Evolutionary conservation across 2,113 vertebrate species (phyloP), one percentile per base, ranked within the genome.

Genomic region (Coptodon bakossiorum): DNA sequence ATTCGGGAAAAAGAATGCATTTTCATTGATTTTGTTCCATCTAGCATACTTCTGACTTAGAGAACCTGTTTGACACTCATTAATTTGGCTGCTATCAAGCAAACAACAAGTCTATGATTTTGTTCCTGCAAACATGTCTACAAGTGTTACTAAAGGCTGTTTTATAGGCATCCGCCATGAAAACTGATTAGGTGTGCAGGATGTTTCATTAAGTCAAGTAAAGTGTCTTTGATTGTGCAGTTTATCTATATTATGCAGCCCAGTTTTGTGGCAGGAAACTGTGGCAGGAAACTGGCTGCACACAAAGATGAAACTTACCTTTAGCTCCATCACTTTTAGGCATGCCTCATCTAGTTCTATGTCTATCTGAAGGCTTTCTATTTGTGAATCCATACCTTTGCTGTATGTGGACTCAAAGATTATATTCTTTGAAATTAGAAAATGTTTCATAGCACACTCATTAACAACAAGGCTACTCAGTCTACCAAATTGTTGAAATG

Each of bases 21-120:
- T 71, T 9, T 43, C 0, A 43, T 43, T 0, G 7, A 68, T 40
- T 40, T 1, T 14, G 38, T 24, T 43, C 19, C 0, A 71, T 12
- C 0, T 24, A 71, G 66, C 66, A 24, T 1, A 24, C 11, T 24
- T 40, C 38, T 9, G 5, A 43, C 10, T 16, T 14, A 68, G 13
- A 8, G 24, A 59, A 6, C 36, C 14, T 71, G 36, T 43, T 71
- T 43, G 36, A 24, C 36, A 40, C 2, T 38, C 7, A 38, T 68
- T 0, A 40, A 40, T 24, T 68, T 68, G 34, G 5, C 19, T 8
- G 12, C 12, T 71, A 43, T 22, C 38, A 71, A 24, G 4, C 34
- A 68, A 68, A 22, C 34, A 68, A 2, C 6, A 43, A 71, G 7
- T 71, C 38, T 43, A 24, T 6, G 3, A 71, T 24, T 71, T 73